Evolutionary conservation across 2,797 vertebrate genomes (phyloP).

Genomic region (Astyanax mexicanus): DNA sequence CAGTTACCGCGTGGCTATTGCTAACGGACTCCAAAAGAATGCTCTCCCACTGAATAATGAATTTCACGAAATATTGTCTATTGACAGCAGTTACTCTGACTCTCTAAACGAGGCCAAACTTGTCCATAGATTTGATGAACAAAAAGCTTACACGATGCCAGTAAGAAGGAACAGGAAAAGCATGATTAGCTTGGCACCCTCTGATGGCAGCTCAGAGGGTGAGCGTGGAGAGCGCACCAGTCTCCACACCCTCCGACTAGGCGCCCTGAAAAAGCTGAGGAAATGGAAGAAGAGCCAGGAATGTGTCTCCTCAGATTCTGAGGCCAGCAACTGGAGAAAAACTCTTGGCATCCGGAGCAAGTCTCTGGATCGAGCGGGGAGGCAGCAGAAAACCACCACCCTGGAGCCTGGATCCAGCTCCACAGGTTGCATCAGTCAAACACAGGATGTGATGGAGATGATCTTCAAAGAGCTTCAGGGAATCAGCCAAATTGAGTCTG

Average conservation of each 20-base stretch:
- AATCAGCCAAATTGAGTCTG: constrained; percentile 98
- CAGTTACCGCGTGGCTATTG: constrained; percentile 97
- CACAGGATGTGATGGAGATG: constrained; percentile 99
- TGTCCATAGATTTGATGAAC: constrained; percentile 81
- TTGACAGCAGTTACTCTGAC: constrained; percentile 89
- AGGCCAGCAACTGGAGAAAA: constrained; percentile 94
- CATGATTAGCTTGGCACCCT: constrained; percentile 93
- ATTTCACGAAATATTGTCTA: constrained; percentile 88
- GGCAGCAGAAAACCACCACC: constrained; percentile 88
- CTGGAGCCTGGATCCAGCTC: constrained; percentile 95
- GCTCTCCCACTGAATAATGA: constrained; percentile 84
- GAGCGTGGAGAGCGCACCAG: constrained; percentile 89
- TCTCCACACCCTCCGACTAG: constrained; percentile 90
- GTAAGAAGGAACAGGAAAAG: constrained; percentile 97
- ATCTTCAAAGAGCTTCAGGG: constrained; percentile 99
- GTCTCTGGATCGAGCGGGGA: constrained; percentile 92
- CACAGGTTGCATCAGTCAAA: constrained; percentile 96
- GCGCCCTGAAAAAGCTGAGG: constrained; percentile 91
- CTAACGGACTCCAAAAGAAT: constrained; percentile 92
- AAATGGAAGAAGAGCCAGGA: constrained; percentile 99
- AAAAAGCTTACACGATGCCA: constrained; percentile 90
- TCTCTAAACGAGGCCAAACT: constrained; percentile 88
- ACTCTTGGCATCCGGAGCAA: constrained; percentile 96
- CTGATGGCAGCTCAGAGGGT: constrained; percentile 96
- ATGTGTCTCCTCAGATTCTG: constrained; percentile 96